phyloP scores from a whole-genome alignment of 1,140 invertebrate species.

The Polypedilum vanderplanki region DNA sequence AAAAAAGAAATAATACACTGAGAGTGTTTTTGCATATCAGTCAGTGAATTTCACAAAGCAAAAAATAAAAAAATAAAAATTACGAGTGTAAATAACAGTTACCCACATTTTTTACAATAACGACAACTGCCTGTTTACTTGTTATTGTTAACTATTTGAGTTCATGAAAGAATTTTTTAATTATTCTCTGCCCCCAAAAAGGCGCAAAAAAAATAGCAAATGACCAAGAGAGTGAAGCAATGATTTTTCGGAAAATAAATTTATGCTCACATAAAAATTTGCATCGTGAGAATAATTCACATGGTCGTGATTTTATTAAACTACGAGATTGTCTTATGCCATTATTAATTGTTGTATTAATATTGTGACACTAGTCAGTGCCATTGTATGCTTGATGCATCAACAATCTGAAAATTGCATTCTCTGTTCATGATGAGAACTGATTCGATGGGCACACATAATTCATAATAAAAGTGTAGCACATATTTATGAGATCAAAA shows the following conservation, averaged over 20 bases:
- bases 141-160: neutral
- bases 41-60: neutral
- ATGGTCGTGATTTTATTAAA: neutral
- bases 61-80: too few relatives aligned
- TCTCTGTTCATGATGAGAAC: neutral
- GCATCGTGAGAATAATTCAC: neutral
- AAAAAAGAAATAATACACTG: neutral
- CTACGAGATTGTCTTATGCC: neutral
- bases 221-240: neutral
- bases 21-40: neutral
- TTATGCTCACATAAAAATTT: neutral
- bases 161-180: neutral
- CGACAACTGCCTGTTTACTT: neutral
- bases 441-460: neutral
- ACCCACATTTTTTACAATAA: conserved; percentile 3
- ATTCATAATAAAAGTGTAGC: neutral
- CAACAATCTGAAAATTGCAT: neutral
- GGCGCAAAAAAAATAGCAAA: neutral
- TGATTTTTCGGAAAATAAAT: neutral
- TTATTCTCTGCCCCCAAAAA: neutral
- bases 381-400: neutral
- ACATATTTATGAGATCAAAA: conserved; percentile 5
- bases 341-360: neutral
- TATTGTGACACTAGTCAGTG: conserved; percentile 4
- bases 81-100: conserved; percentile 18